Evolutionary conservation across 2,797 vertebrate species (phyloP).

Genomic region (Momotus momota): DNA sequence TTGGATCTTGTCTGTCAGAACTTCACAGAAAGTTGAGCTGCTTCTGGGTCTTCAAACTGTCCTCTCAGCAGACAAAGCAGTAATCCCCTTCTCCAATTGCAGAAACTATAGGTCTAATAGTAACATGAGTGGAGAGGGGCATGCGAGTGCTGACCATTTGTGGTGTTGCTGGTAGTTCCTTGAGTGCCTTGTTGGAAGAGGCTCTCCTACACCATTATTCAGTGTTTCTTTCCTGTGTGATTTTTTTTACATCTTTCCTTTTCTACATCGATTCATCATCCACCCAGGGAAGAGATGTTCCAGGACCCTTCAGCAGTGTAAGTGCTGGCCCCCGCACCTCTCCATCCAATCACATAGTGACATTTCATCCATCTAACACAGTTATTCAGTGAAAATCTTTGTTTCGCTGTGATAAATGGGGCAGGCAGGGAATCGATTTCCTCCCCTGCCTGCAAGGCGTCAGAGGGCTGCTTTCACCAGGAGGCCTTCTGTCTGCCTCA

Average conservation of each 20-base stretch:
- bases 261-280: neutral
- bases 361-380: neutral
- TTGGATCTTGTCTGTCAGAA: neutral
- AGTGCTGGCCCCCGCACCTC: neutral
- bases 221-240: neutral
- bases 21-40: neutral
- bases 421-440: slow-evolving; percentile 42
- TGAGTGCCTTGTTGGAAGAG: neutral
- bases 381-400: neutral
- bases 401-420: slow-evolving; percentile 35
- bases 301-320: neutral
- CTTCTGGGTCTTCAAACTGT: neutral
- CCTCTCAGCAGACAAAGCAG: neutral
- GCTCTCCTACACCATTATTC: neutral
- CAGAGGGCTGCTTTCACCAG: slow-evolving; percentile 9
- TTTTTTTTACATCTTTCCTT: neutral
- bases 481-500: slow-evolving; percentile 42
- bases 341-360: neutral
- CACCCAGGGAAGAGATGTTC: neutral
- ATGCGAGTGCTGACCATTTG: neutral
- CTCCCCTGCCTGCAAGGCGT: slow-evolving; percentile 18
- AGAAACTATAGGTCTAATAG: neutral
- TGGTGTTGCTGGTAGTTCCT: neutral
- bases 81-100: neutral
- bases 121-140: fast-evolving